phyloP scores from a whole-genome alignment of 2,113 vertebrate genomes.

The Turdus rufiventris region DNA sequence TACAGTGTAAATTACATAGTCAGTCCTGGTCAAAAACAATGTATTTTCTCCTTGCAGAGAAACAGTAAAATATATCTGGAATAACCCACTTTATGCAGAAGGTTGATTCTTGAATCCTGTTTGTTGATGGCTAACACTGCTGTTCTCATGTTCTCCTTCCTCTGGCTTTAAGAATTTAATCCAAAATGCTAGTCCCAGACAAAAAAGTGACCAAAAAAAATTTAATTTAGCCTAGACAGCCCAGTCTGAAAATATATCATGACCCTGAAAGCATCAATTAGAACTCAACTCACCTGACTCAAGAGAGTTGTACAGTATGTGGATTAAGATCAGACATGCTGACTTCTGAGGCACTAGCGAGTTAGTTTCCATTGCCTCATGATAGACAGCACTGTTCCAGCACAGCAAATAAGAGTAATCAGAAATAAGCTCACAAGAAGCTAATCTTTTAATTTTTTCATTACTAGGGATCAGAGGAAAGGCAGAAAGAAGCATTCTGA shows the following conservation, averaged over 20 bases:
- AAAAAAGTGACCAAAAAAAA: not conserved
- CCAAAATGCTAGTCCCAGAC: not conserved
- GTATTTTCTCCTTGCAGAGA: not conserved
- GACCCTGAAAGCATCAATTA: not conserved
- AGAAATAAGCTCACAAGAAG: slow-evolving; percentile 16
- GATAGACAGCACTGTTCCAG: not conserved
- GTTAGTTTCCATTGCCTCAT: not conserved
- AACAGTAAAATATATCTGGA: not conserved
- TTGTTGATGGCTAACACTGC: not conserved
- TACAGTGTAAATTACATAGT: not conserved
- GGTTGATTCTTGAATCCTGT: not conserved
- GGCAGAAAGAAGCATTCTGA: slow-evolving; percentile 31
- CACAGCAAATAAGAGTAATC: slow-evolving; percentile 15
- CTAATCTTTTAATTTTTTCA: slow-evolving; percentile 44
- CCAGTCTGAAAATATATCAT: not conserved
- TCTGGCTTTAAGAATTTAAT: not conserved
- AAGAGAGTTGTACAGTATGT: not conserved
- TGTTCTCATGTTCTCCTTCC: not conserved
- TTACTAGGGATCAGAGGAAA: slow-evolving; percentile 36
- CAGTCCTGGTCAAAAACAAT: not conserved
- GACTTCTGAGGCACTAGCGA: not conserved
- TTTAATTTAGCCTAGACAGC: not conserved
- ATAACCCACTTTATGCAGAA: not conserved
- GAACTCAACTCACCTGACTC: not conserved
- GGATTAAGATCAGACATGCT: not conserved